A percentile compares a stretch with the other conserved stretches of the same genome.
phyloP scores from a whole-genome alignment of 2,113 vertebrate genomes.

The Hystrix cristata region DNA sequence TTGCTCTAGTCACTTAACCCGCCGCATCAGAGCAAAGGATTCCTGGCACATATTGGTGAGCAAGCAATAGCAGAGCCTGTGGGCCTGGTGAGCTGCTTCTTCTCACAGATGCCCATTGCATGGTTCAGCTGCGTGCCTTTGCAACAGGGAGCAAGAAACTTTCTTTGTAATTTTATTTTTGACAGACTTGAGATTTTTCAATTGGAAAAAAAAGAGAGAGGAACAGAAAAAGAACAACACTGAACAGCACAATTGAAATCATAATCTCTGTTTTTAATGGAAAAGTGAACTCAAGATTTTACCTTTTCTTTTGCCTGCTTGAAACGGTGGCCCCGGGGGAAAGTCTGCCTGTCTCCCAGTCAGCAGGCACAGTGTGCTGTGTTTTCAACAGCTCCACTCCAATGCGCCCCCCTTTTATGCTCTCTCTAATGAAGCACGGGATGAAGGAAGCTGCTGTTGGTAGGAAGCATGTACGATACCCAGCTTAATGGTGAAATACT shows the following conservation, averaged over 20 bases:
- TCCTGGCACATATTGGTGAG: not conserved
- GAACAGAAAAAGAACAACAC: not conserved
- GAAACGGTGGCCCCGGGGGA: not conserved
- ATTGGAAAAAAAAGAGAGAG: not conserved
- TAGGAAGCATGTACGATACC: not conserved
- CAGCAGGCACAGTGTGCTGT: not conserved
- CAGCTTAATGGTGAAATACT: not conserved
- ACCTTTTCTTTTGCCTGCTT: slow-evolving; percentile 20
- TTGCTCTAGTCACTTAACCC: not conserved
- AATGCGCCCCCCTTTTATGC: not conserved
- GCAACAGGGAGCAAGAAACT: not conserved
- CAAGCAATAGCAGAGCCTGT: not conserved
- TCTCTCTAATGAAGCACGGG: not conserved
- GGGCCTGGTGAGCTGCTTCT: not conserved
- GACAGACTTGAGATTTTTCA: slow-evolving; percentile 30
- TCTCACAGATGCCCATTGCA: not conserved
- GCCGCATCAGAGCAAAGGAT: not conserved
- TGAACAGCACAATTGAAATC: not conserved
- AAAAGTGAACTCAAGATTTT: slow-evolving; percentile 56
- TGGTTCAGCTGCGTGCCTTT: not conserved
- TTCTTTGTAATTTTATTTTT: slow-evolving; percentile 54
- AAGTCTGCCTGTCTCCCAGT: not conserved
- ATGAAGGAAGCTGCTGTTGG: not conserved
- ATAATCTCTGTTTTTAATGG: slow-evolving; percentile 53
- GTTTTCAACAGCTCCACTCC: not conserved